Conservation (phyloP, 2,113 vertebrate species). For the Bucco capensis region DNA sequence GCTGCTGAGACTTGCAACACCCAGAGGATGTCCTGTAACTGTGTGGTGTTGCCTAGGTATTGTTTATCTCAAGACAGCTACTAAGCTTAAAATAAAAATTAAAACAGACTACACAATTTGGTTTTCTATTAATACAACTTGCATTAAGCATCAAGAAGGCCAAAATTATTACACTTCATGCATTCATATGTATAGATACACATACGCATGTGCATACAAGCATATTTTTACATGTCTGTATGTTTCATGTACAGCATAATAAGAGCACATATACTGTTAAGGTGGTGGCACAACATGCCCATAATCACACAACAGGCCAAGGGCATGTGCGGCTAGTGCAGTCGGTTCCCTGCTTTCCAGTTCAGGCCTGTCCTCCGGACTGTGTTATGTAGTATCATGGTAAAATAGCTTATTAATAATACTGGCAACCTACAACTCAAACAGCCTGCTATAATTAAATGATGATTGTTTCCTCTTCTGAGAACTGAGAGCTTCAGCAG, state of each 20-base stretch:
- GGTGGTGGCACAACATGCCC: neutral
- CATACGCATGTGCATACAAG: neutral
- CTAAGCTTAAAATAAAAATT: neutral
- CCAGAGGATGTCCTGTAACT: neutral
- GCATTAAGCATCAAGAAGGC: neutral
- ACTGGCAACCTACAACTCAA: neutral
- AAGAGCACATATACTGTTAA: neutral
- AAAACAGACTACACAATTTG: neutral
- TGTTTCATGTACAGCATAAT: neutral
- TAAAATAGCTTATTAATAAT: neutral
- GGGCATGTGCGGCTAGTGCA: neutral
- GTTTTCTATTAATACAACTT: neutral
- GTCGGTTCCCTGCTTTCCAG: neutral
- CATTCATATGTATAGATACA: neutral
- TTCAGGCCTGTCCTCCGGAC: neutral
- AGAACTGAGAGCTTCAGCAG: neutral
- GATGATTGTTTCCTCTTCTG: neutral
- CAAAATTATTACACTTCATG: neutral
- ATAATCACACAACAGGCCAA: neutral
- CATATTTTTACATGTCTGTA: neutral
- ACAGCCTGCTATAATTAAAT: neutral
- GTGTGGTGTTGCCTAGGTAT: neutral
- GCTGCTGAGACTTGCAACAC: neutral
- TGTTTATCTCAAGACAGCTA: neutral
- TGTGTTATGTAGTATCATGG: rapidly evolving